Evolutionary conservation across 2,888 invertebrate genomes (phyloP).

Genomic region (Ectropis crepuscularia): DNA sequence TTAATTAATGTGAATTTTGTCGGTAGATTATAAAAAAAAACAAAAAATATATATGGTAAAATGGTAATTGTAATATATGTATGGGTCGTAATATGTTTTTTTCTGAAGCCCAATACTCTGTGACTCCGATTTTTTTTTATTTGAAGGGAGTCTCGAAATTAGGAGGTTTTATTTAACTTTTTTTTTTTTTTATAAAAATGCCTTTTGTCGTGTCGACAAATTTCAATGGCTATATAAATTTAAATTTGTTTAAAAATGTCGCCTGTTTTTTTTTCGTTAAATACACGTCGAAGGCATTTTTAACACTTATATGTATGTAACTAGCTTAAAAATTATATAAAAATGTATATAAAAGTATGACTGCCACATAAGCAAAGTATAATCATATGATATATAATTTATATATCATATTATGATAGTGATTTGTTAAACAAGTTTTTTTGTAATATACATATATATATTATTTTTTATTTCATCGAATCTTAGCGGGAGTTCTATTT

Average conservation of each 20-base stretch:
- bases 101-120: constrained; percentile 29
- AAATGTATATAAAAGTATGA: constrained; percentile 50
- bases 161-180: constrained; percentile 25
- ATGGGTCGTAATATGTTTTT: constrained; percentile 38
- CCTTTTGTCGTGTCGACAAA: constrained; percentile 30
- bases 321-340: constrained; percentile 38
- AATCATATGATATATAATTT: constrained; percentile 38
- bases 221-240: constrained; percentile 19
- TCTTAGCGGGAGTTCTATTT: constrained; percentile 55
- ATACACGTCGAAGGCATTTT: constrained; percentile 36
- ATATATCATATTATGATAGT: constrained; percentile 40
- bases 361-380: constrained; percentile 51
- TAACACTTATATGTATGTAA: constrained; percentile 35
- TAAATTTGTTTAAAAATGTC: constrained; percentile 37
- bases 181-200: constrained; percentile 31
- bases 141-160: constrained; percentile 21
- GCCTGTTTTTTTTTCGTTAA: constrained; percentile 32
- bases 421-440: constrained; percentile 60
- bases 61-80: constrained; percentile 14
- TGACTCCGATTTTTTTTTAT: constrained; percentile 31
- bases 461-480: constrained; percentile 55
- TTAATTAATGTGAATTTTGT: constrained; percentile 73
- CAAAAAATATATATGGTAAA: constrained; percentile 37
- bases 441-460: constrained; percentile 59
- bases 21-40: constrained; percentile 43